phyloP scores from a whole-genome alignment of 2,797 vertebrate species.

The Malurus splendens region DNA sequence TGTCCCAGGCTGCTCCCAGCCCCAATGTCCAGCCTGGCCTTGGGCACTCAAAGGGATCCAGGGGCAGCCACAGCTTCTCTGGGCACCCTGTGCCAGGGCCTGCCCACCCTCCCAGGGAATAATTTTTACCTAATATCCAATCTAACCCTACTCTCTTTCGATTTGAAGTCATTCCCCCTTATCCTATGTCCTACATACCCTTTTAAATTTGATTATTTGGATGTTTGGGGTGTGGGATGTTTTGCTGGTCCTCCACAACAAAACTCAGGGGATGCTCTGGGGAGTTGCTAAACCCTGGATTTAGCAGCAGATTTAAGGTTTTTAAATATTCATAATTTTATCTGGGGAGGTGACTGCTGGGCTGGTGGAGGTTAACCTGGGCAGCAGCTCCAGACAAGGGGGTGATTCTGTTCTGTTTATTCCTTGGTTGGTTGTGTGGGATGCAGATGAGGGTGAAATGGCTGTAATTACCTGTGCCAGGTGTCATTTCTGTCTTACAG shows the following conservation, averaged over 20 bases:
- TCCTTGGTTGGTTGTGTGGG: constrained; percentile 2
- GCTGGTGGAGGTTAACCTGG: constrained; percentile 1
- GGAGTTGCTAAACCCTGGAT: not conserved
- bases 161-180: not conserved
- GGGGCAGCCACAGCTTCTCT: not conserved
- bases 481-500: not conserved
- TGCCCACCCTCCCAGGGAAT: fast-evolving
- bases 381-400: not conserved
- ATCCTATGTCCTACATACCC: not conserved
- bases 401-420: constrained; percentile 20
- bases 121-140: not conserved
- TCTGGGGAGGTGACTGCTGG: not conserved
- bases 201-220: not conserved
- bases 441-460: constrained; percentile 37
- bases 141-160: not conserved
- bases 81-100: not conserved
- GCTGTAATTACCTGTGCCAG: not conserved
- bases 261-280: not conserved
- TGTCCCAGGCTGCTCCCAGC: not conserved
- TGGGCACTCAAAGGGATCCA: not conserved
- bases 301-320: not conserved
- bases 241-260: not conserved
- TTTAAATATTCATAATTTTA: constrained; percentile 12
- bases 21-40: not conserved
- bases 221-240: not conserved